Evolutionary conservation across 2,113 vertebrate genomes (phyloP).

Genomic region (Urocitellus parryii): DNA sequence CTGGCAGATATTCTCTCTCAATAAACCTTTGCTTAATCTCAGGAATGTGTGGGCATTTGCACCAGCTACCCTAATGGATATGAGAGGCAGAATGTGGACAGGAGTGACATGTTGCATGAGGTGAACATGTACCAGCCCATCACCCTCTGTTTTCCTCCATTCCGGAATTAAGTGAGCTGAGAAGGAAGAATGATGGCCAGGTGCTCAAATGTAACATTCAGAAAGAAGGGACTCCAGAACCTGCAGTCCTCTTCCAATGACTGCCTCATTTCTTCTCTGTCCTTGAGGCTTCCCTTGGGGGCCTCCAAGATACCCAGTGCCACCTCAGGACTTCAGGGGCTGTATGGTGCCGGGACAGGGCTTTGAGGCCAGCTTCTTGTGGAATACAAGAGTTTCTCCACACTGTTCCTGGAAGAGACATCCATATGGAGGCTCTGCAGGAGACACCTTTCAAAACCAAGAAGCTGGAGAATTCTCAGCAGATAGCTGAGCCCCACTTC

Average conservation of each 20-base stretch:
- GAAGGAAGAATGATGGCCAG: constrained; percentile 64
- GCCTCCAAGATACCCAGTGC: constrained; percentile 43
- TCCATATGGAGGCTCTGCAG: constrained; percentile 36
- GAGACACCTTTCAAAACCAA: constrained; percentile 36
- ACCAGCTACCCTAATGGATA: no score
- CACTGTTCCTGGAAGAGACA: constrained; percentile 35
- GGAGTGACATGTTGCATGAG: not conserved
- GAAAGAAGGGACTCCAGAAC: constrained; percentile 68
- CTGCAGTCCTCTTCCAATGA: constrained; percentile 62
- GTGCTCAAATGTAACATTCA: constrained; percentile 74
- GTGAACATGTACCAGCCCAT: no score
- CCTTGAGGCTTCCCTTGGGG: constrained; percentile 70
- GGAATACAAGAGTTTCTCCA: constrained; percentile 29
- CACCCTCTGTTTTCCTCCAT: not conserved
- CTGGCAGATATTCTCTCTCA: no score
- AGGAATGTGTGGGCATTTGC: no score
- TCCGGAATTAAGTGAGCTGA: constrained; percentile 40
- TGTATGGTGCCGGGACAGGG: constrained; percentile 66
- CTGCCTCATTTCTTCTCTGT: constrained; percentile 74
- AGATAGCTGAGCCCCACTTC: not conserved
- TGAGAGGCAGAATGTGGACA: not conserved
- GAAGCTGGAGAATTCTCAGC: constrained; percentile 19
- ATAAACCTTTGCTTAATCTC: no score
- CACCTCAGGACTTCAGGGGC: constrained; percentile 63
- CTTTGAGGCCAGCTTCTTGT: constrained; percentile 78